These are phyloP conservation scores for Megaceryle maxima DNA, from an alignment of 2,113 vertebrate genomes.

Conservation along the genomic window DNA sequence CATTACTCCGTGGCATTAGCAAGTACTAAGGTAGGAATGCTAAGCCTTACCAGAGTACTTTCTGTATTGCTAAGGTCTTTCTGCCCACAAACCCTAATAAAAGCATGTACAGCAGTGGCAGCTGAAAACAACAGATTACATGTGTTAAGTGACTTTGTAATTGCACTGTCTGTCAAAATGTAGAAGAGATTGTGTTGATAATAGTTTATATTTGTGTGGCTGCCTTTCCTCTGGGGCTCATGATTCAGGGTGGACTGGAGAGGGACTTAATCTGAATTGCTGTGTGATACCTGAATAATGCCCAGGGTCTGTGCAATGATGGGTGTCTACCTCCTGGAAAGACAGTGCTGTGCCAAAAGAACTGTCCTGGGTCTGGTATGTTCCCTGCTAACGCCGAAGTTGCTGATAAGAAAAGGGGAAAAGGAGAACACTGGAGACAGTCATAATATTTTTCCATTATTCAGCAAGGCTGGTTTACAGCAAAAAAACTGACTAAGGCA, in stretches of 20 bases:
- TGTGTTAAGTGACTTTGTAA: not conserved
- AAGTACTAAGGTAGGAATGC: not conserved
- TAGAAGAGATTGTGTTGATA: not conserved
- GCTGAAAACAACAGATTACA: not conserved
- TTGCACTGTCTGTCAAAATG: not conserved
- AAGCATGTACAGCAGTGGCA: not conserved
- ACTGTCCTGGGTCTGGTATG: not conserved
- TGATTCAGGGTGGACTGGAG: not conserved
- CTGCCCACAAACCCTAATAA: not conserved
- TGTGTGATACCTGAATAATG: not conserved
- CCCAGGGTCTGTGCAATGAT: not conserved
- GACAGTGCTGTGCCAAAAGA: not conserved
- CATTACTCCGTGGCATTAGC: rapidly evolving
- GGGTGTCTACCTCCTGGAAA: not conserved
- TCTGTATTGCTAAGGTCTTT: not conserved
- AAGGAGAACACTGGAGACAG: not conserved
- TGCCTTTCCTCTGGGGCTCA: not conserved
- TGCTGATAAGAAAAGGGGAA: not conserved
- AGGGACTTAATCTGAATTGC: not conserved
- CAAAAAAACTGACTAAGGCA: not conserved
- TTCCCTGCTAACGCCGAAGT: not conserved
- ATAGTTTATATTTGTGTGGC: not conserved
- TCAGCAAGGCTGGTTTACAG: not conserved
- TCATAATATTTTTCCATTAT: not conserved
- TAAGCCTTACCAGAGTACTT: not conserved